Evolutionary conservation across 2,888 invertebrate genomes (phyloP).

Genomic region (Rhaphigaster nebulosa): DNA sequence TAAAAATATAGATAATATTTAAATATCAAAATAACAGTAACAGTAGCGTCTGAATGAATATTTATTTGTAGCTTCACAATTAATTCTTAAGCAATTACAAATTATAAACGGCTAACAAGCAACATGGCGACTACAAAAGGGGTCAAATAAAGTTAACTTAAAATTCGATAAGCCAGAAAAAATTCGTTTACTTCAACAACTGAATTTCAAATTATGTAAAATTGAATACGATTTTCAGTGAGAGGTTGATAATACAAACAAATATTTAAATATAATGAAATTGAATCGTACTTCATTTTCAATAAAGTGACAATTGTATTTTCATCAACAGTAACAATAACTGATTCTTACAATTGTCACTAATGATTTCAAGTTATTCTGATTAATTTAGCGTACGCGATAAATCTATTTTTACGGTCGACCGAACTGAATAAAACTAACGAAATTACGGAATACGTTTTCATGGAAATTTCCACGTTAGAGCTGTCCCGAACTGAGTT

Average conservation of each 20-base stretch:
- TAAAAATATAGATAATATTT: neutral
- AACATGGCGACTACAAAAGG: neutral
- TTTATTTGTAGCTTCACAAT: no score
- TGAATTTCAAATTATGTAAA: neutral
- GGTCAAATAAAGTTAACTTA: neutral
- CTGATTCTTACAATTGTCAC: neutral
- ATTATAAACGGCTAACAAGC: neutral
- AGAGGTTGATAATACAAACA: neutral
- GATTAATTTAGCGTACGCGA: neutral
- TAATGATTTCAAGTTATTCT: neutral
- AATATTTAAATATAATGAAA: neutral
- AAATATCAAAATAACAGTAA: neutral
- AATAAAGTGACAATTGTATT: neutral
- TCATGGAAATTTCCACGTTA: neutral
- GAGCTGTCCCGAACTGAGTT: neutral
- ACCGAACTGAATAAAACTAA: no score
- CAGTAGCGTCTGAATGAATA: no score
- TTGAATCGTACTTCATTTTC: neutral
- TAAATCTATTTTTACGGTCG: neutral
- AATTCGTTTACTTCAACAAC: neutral
- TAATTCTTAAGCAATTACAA: no score
- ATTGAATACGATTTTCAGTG: neutral
- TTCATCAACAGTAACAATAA: neutral
- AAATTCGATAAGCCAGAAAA: neutral
- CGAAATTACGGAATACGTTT: neutral